Conservation (phyloP, 2,888 invertebrate species). For the Rambutsinella grinnellia region DNA sequence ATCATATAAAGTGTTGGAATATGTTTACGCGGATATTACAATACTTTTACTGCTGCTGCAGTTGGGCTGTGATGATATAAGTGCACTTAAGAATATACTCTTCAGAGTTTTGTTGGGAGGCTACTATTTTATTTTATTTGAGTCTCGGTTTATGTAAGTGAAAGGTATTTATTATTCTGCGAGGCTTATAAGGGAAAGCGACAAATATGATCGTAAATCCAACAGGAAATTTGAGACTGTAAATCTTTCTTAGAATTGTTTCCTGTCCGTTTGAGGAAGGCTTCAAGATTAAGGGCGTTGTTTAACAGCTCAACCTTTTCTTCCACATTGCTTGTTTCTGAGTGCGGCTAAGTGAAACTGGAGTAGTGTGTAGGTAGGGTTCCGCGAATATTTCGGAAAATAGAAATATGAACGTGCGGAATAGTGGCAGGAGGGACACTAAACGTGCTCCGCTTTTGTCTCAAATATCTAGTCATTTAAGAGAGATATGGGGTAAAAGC, state of each 20-base stretch:
- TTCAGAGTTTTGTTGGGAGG: no score
- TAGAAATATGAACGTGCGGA: neutral
- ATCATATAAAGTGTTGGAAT: no score
- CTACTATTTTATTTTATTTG: constrained; percentile 40
- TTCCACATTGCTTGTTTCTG: neutral
- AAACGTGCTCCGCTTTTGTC: constrained; percentile 14
- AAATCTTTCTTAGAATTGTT: constrained; percentile 55
- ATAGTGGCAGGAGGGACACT: neutral
- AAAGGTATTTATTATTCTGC: constrained; percentile 54
- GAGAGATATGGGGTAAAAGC: neutral
- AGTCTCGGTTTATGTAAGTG: constrained; percentile 49
- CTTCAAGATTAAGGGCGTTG: constrained; percentile 54
- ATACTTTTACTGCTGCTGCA: no score
- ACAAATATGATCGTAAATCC: constrained; percentile 57
- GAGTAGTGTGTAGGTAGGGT: no score
- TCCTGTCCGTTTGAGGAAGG: constrained; percentile 52
- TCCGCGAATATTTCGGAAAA: neutral
- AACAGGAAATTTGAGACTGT: constrained; percentile 56
- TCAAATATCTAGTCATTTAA: neutral
- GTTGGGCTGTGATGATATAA: no score
- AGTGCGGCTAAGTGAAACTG: neutral
- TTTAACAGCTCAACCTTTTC: constrained; percentile 39
- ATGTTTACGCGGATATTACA: no score
- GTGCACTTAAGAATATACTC: no score
- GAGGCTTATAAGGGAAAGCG: constrained; percentile 49